Base-by-base conservation (phyloP, 2,113 vertebrate species). In the Gorsachius goisagi region DNA sequence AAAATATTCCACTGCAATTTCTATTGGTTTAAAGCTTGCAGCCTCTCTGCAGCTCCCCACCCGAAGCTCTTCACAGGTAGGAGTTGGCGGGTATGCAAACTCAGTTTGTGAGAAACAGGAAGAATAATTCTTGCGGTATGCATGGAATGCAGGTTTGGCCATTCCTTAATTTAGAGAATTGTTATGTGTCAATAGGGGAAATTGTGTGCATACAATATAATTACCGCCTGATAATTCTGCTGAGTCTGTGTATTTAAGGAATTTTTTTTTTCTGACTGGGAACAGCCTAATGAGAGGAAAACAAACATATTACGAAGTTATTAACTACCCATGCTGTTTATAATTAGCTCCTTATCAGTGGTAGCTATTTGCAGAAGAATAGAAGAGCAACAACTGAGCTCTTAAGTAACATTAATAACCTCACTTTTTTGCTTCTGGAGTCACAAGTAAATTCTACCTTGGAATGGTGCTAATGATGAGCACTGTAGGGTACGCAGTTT, bases 261-360 rank as follows among this genome's bases (percentile, higher is more conserved):
- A 88, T 66, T 60, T 89, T 90, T 95, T 93, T 93, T 95, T 85
- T 7, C 85, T 96, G 75, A 90, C 85, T 95, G 90, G 84, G 92
- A 97, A 95, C 86, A 96, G 89, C 44, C 90, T 97, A 96, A 97
- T 95, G 96, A 97, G 94, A 97, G 87, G 89, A 97, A 97, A 97
- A 95, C 94, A 98, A 98, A 98, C 95, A 97, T 96, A 97, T 96
- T 95, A 96, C 87, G 60, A 82, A 96, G 94, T 96, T 97, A 98
- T 97, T 97, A 98, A 97, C 97, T 97, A 96, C 91, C 95, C 95
- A 94, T 95, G 93, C 82, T 97, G 85, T 96, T 98, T 96, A 97
- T 97, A 98, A 97, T 97, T 97, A 97, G 95, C 95, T 97, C 95
- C 94, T 97, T 97, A 97, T 97, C 94, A 94, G 95, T 93, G 85